A percentile compares a stretch with the other conserved stretches of the same genome.
These are phyloP conservation scores for Garrulus glandarius DNA, from an alignment of 2,797 vertebrate genomes.

Conservation along the genomic window DNA sequence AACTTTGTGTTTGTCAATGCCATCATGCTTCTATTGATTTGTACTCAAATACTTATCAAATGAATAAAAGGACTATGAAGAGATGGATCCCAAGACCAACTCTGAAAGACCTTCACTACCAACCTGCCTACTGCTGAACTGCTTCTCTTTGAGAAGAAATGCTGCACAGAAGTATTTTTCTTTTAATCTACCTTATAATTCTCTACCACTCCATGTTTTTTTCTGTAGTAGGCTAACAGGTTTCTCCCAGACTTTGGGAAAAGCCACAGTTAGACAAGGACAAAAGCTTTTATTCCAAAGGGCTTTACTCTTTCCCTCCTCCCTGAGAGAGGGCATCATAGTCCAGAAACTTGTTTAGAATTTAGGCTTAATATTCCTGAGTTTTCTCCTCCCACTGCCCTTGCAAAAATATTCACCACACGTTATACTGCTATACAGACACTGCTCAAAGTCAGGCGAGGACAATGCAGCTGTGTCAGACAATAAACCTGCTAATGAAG, in stretches of 20 bases:
- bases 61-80: not conserved
- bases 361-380: not conserved
- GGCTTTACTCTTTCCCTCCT: not conserved
- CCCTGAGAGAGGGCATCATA: not conserved
- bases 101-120: not conserved
- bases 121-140: not conserved
- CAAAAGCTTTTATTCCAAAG: not conserved
- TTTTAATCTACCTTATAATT: not conserved
- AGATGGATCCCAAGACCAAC: not conserved
- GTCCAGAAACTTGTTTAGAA: not conserved
- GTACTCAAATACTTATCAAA: not conserved
- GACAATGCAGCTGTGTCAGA: not conserved
- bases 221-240: not conserved
- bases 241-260: not conserved
- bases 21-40: not conserved
- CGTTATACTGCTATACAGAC: not conserved
- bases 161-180: rapidly evolving
- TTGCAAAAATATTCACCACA: not conserved
- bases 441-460: not conserved
- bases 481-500: not conserved
- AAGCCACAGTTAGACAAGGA: not conserved
- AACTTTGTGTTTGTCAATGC: not conserved
- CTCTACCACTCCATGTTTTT: too few species aligned
- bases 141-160: not conserved
- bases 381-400: not conserved